Base-by-base conservation (phyloP, 2,888 invertebrate species). In the Fabriciana adippe region DNA sequence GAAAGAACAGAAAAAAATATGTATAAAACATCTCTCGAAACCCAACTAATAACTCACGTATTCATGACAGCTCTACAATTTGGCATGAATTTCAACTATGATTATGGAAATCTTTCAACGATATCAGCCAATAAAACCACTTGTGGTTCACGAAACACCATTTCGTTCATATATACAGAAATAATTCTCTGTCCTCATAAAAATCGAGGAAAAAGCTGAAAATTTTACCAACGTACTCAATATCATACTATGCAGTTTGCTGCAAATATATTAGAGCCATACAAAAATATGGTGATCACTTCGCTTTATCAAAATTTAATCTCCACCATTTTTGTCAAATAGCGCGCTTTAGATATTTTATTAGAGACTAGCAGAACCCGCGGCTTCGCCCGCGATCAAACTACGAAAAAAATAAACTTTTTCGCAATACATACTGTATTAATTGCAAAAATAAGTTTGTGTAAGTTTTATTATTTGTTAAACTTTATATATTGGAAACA, bases 281-380 rank as follows among this genome's bases (percentile, higher is more conserved):
- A 48, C 16, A 65, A 55, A 67, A 65, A 68, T 62, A 70, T 48
- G 54, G 55, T 18, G 62, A 65, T 65, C 45, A 57, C 59, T 63
- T 18, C 51, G 66, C 55, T 63, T 63, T 57, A 66, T 63, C 21
- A 53, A 54, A 50, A 63, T 68, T 56, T 60, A 59, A 68, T 66
- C 59, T 31, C 41, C 31, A 51, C 47, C 35, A 41, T 68, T 68
- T 59, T 54, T 48, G n/a, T 54, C 57, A 45, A 70, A 70, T 57
- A 59, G 67, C 68, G 21, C 56, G 55, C 63, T 68, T 68, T 55
- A 68, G 68, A 68, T 68, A 60, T 71, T 68, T 68, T 71, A 71
- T 71, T 64, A 68, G 63, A 60, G 63, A n/a, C n/a, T n/a, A n/a
- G n/a, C n/a, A n/a, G n/a, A n/a, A n/a, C n/a, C n/a, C n/a, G n/a